A percentile compares a stretch with the other conserved stretches of the same genome.
Conservation (phyloP, 2,888 invertebrate genomes). For the Aethes cnicana region DNA sequence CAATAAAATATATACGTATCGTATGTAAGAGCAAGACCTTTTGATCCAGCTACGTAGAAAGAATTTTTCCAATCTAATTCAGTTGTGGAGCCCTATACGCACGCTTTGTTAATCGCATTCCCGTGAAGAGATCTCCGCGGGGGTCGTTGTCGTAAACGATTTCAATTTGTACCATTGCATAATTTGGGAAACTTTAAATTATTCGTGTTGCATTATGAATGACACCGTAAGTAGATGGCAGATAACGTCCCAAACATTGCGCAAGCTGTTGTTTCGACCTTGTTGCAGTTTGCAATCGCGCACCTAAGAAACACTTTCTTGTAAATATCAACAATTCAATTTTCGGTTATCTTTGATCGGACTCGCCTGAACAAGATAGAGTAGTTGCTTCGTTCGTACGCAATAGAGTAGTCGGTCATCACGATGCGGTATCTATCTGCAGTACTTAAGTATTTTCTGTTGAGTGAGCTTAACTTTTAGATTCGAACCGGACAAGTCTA, state of each 20-base stretch:
- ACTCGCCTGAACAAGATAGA: conserved; percentile 27
- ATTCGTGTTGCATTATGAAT: conserved; percentile 63
- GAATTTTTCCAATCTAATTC: too few relatives aligned
- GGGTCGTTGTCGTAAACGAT: conserved; percentile 57
- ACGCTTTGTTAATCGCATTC: conserved; percentile 28
- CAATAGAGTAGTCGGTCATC: conserved; percentile 15
- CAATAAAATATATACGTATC: too few relatives aligned
- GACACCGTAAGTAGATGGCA: conserved; percentile 55
- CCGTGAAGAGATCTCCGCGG: conserved; percentile 52
- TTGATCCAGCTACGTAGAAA: too few relatives aligned
- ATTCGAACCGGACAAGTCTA: too few relatives aligned
- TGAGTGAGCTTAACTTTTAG: too few relatives aligned
- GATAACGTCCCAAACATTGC: conserved; percentile 62
- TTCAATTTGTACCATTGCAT: conserved; percentile 74
- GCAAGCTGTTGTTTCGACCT: conserved; percentile 51
- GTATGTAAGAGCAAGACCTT: too few relatives aligned
- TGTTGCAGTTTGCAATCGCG: conserved; percentile 53
- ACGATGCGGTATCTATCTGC: conserved; percentile 12
- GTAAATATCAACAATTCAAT: conserved; percentile 32
- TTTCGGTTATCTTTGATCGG: conserved; percentile 29
- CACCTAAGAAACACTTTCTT: conserved; percentile 32
- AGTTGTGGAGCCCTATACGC: neutral
- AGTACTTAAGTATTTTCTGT: too few relatives aligned
- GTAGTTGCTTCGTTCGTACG: conserved; percentile 25
- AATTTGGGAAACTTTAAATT: conserved; percentile 67